Evolutionary conservation across 2,888 invertebrate genomes (phyloP).

Genomic region (Neoscelio sp.): DNA sequence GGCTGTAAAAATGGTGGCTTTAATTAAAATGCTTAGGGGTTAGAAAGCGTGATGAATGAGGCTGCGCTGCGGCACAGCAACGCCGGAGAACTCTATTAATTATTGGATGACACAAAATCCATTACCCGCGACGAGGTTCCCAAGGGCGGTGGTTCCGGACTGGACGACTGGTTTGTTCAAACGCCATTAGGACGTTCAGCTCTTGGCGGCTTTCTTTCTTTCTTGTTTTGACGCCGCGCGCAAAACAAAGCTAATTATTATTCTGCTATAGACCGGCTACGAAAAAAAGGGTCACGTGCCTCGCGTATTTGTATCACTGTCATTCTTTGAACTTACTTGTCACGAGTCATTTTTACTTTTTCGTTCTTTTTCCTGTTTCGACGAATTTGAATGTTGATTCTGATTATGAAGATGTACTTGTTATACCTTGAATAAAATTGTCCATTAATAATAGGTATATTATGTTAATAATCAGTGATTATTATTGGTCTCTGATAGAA

Average conservation of each 20-base stretch:
- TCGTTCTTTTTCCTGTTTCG: not conserved
- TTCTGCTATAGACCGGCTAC: slow-evolving; percentile 71
- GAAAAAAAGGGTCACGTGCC: slow-evolving; percentile 69
- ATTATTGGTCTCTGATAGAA: no score
- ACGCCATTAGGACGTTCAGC: slow-evolving; percentile 71
- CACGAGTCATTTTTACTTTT: not conserved
- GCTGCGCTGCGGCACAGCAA: slow-evolving; percentile 71
- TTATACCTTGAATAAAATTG: no score
- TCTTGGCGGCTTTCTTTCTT: slow-evolving; percentile 49
- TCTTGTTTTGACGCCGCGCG: slow-evolving; percentile 58
- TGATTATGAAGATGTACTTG: no score
- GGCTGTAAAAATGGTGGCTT: slow-evolving; percentile 77
- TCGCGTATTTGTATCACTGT: slow-evolving; percentile 54
- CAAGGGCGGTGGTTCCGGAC: slow-evolving; percentile 75
- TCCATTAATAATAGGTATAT: no score
- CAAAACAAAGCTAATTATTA: slow-evolving; percentile 81
- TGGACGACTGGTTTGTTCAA: slow-evolving; percentile 73
- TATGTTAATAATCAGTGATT: no score
- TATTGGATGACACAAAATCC: slow-evolving; percentile 82
- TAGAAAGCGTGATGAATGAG: slow-evolving; percentile 83
- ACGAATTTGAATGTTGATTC: no score
- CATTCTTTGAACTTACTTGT: slow-evolving; percentile 2
- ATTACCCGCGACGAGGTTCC: slow-evolving; percentile 78
- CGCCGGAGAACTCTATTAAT: slow-evolving; percentile 81
- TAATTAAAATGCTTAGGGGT: slow-evolving; percentile 83